Conservation (phyloP, 2,888 invertebrate genomes). For the Drosophila emarginata region DNA sequence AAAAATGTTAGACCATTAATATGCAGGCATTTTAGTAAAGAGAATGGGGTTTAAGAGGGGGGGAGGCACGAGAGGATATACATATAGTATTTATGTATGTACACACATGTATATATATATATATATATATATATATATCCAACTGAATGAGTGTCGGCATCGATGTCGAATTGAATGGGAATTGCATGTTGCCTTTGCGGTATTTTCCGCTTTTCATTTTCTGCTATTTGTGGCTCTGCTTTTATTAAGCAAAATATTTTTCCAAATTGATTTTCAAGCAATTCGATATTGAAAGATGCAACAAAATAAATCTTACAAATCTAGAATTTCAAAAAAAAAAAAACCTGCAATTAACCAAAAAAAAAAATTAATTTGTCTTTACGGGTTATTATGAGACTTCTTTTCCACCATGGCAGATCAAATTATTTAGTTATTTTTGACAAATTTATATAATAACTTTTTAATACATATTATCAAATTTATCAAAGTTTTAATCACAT, state of each 20-base stretch:
- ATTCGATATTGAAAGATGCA: not conserved
- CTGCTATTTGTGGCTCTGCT: not conserved
- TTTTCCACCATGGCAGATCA: no score
- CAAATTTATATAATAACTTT: no score
- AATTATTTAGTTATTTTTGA: no score
- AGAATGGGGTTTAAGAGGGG: not conserved
- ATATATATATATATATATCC: no score
- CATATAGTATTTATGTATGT: not conserved
- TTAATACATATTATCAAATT: no score
- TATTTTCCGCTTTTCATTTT: not conserved
- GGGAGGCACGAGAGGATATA: conserved; percentile 3
- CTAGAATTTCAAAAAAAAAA: not conserved
- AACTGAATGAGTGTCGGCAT: conserved; percentile 1
- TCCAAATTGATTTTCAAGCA: conserved; percentile 3
- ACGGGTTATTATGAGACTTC: no score
- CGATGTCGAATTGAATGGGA: conserved; percentile 5
- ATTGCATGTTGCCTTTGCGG: conserved; percentile 12
- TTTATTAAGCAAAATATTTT: not conserved
- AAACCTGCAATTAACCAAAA: no score
- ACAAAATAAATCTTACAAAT: not conserved
- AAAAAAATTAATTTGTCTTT: no score
- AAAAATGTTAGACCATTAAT: conserved; percentile 55
- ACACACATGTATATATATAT: no score
- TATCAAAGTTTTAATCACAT: no score
- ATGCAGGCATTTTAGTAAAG: conserved; percentile 31